Evolutionary conservation across 2,888 invertebrate species (phyloP), one percentile per base, ranked within the genome.

Genomic region (Tetragonula carbonaria): DNA sequence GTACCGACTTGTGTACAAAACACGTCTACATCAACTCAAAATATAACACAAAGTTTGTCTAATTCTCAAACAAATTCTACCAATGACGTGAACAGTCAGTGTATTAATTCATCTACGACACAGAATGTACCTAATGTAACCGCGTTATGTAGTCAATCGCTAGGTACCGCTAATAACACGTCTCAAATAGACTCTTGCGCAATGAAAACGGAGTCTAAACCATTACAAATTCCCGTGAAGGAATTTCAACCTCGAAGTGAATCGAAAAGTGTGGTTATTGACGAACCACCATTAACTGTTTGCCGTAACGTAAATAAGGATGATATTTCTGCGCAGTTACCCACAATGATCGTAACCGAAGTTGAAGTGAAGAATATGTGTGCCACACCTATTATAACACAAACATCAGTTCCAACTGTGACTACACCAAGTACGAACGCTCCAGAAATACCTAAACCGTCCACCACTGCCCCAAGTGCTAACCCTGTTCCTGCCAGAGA

Each of bases 321-420:
- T 87, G 89, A 90, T 86, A 86, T 89, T 87, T 86, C 91, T 83
- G 77, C 95, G 94, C 95, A 95, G 93, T 91, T 94, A 45, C 38
- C 82, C 53, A 81, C 87, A 57, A 53, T 78, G 50, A 67, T 84
- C 66, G 82, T 83, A 72, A 62, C 79, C 23, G 86, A 87, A 71
- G 82, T 83, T 28, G 87, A 91, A 53, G 74, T 76, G 65, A 88
- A 75, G 71, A 82, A 13, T 33, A 86, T 76, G 59, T 77, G 68
- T 68, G 57, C 68, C 63, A 38, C 82, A 45, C 65, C 87, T 59
- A 63, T 59, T 13, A 63, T 68, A 50, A 63, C 87, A 62, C 81
- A 84, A 45, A 55, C 88, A 18, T 67, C 88, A 50, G 83, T 84
- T 57, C 70, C 84, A 53, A 65, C 80, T 33, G 73, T 77, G 70